Base-by-base conservation (phyloP, 2,888 invertebrate species). In the Troides aeacus region DNA sequence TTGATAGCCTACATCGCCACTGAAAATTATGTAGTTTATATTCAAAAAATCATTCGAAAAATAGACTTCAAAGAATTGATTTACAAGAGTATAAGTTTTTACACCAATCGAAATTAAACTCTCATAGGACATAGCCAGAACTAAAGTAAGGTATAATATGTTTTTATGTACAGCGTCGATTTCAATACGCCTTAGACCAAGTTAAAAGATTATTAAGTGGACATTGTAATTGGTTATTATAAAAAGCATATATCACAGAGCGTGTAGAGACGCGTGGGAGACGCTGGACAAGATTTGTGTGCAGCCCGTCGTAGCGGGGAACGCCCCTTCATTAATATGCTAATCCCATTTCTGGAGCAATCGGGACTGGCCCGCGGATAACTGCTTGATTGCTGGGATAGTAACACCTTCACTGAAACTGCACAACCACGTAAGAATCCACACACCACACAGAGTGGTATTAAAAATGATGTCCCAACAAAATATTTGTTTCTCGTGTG, bases 261-360 rank as follows among this genome's bases (percentile, higher is more conserved):
- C 76, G 74, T 73, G 73, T 75, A 74, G 75, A 74, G 76, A 76
- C 79, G 85, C 83, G 84, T 82, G 84, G 84, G 85, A 83, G 84
- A 81, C 77, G 76, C 75, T 76, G 78, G 83, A 80, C 81, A 78
- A 84, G 85, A 88, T 87, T 87, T 86, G 87, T 86, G 84, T 80
- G 81, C 79, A 76, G 76, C 78, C 77, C 71, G 68, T 64, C 63
- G 63, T 70, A 46, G 50, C 30, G 66, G 73, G 77, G 70, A 81
- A 83, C 91, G 90, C 91, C 91, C 84, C 84, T 90, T 90, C 90
- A 91, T 92, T 91, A 90, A 88, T 88, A 91, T 91, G 89, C 85
- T 90, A 90, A 92, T 91, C 80, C 81, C 74, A 85, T 84, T 81
- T 84, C 85, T 84, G 84, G 84, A 81, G 81, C 79, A 72, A 78